Conservation (phyloP, 2,888 invertebrate species). For the Odontomyia ornata region DNA sequence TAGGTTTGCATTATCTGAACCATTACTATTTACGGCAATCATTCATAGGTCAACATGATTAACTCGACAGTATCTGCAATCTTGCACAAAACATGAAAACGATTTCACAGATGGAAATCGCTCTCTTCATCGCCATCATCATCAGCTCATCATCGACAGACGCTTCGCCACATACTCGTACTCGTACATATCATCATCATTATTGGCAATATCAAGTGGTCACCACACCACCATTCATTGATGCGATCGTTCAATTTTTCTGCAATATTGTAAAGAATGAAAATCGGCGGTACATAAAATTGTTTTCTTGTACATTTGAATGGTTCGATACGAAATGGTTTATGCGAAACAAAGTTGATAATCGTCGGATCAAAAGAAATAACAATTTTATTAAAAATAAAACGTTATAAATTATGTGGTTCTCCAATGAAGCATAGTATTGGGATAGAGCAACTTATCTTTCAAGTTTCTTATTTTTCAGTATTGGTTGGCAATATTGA, state of each 20-base stretch:
- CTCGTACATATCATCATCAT: not conserved
- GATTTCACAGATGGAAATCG: constrained; percentile 3
- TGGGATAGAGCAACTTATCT: too few relatives aligned
- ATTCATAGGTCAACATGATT: constrained; percentile 27
- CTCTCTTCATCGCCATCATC: constrained; percentile 7
- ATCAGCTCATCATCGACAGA: too few relatives aligned
- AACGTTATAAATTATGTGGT: too few relatives aligned
- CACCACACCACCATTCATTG: constrained; percentile 14
- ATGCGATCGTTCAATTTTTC: not conserved
- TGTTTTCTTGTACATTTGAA: too few relatives aligned
- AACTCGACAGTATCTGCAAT: constrained; percentile 5
- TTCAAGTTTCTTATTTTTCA: too few relatives aligned
- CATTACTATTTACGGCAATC: not conserved
- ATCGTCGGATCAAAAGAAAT: too few relatives aligned
- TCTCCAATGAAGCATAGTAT: too few relatives aligned
- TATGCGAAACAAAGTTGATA: too few relatives aligned
- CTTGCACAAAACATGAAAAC: not conserved
- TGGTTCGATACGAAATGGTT: too few relatives aligned
- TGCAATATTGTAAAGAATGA: not conserved
- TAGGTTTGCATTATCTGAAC: not conserved
- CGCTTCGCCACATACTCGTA: not conserved
- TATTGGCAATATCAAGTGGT: not conserved
- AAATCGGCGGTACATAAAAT: not conserved
- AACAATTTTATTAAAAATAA: too few relatives aligned
- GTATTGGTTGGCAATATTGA: too few relatives aligned